Base-by-base conservation (phyloP, 2,113 vertebrate species). In the Tachuris rubrigastra region DNA sequence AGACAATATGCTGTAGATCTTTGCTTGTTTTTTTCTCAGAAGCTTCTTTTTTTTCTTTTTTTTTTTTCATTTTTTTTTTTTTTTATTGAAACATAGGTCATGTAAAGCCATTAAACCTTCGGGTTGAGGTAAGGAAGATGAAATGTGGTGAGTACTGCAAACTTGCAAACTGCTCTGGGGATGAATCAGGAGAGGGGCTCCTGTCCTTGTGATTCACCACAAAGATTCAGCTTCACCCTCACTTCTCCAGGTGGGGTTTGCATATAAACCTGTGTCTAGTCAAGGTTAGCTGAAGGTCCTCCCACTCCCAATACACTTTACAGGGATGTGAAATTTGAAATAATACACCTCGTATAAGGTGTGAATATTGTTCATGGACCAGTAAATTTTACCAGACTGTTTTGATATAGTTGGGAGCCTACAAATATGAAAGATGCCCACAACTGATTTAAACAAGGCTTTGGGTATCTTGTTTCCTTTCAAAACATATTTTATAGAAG, bases 11-110 rank as follows among this genome's bases (percentile, higher is more conserved):
- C 74, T 66, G 77, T 79, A 95, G 91, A 91, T 96, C 91, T 95
- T 81, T 81, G 53, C 91, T 87, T 95, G 91, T 95, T 83, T 95
- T 90, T 87, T 90, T 86, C 89, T 95, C 83, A 86, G 75, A 85
- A 95, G 20, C 60, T 90, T 49, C 80, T 63, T 68, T 39, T 62
- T 22, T 21, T 41, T 49, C n/a, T n/a, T 14, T 47, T 49, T 14
- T 47, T 87, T 85, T 59, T 53, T 30, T 30, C n/a, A n/a, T 49
- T 49, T 87, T 46, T 46, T 21, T 83, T 63, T 68, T 39, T 62
- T 22, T 21, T 41, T 49, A 33, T 44, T 67, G 89, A 49, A 87
- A 84, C 53, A 21, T n/a, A 42, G 87, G 85, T 93, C 35, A 9
- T 71, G 91, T 44, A 58, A 80, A 82, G 24, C 91, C 71, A 50